Base-by-base conservation (phyloP, 2,888 invertebrate species). In the Leptinotarsa peninsularis region DNA sequence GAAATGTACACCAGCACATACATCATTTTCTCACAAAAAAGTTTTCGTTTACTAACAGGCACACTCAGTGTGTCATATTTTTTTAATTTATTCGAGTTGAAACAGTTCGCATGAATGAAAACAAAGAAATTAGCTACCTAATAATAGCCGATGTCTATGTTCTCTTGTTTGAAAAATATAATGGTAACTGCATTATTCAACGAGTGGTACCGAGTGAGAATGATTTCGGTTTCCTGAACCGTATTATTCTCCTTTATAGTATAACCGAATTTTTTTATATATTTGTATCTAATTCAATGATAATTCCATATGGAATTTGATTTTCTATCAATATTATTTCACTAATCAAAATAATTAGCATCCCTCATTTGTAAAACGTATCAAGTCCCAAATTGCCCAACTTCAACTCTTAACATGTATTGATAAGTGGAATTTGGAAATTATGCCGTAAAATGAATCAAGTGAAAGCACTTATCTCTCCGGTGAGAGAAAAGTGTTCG, bases 111-210 rank as follows among this genome's bases (percentile, higher is more conserved):
- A 27, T 58, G 58, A 58, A 58, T 58, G 23, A 4, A 58, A 58
- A 58, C 58, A 58, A 58, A 58, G 58, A 58, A 58, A 58, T 58
- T 23, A 58, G 15, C 58, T 43, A 43, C 43, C 43, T 58, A 23
- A 58, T 58, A 58, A 14, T 58, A 23, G 23, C 10, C 23, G 58
- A 58, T 27, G 58, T 58, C 58, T 58, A 58, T 58, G 58, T 21
- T 23, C 23, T 14, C 58, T 58, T 58, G 58, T 23, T 58, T 13
- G 23, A 58, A 58, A 58, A 58, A 58, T 23, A 14, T 10, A 58
- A 54, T 54, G n/a, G 54, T 18, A 54, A 54, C 21, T 58, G 58
- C 21, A 58, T 58, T 58, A 58, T 58, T 58, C 58, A 58, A 58
- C 21, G 14, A 58, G 23, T 58, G 58, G 27, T 58, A 58, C 58